Evolutionary conservation across 2,888 invertebrate genomes (phyloP).

Genomic region (Eristalis pertinax): DNA sequence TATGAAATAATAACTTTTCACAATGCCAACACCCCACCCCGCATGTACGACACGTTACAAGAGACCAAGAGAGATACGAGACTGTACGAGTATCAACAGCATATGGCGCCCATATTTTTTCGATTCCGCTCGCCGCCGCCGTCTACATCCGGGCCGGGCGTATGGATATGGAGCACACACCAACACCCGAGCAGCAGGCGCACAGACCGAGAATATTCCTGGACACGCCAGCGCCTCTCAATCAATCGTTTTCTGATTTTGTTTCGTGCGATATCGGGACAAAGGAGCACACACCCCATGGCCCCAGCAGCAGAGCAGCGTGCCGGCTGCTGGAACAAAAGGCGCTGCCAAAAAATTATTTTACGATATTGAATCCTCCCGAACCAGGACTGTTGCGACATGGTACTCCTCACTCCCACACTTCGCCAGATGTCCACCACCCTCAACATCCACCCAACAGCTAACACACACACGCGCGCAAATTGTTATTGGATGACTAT

Average conservation of each 20-base stretch:
- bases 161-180: slow-evolving; percentile 11
- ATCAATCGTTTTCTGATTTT: slow-evolving; percentile 70
- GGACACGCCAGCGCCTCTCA: slow-evolving; percentile 38
- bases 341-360: slow-evolving; percentile 67
- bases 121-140: slow-evolving; percentile 17
- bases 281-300: background rate
- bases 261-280: slow-evolving; percentile 19
- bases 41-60: slow-evolving; percentile 33
- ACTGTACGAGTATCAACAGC: slow-evolving; percentile 51
- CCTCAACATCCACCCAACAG: slow-evolving; percentile 17
- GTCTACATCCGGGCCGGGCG: slow-evolving; percentile 6
- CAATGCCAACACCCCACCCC: slow-evolving; percentile 41
- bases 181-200: background rate
- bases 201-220: background rate
- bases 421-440: slow-evolving; percentile 34
- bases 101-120: slow-evolving; percentile 64
- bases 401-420: background rate
- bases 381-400: background rate
- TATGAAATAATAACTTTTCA: slow-evolving; percentile 70
- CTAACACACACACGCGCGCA: slow-evolving; percentile 39
- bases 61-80: slow-evolving; percentile 3
- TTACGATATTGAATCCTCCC: slow-evolving; percentile 66
- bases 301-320: background rate
- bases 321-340: slow-evolving; percentile 50
- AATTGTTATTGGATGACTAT: slow-evolving; percentile 72